Evolutionary conservation across 2,113 vertebrate species (phyloP), one percentile per base, ranked within the genome.

Genomic region (Progne subis): DNA sequence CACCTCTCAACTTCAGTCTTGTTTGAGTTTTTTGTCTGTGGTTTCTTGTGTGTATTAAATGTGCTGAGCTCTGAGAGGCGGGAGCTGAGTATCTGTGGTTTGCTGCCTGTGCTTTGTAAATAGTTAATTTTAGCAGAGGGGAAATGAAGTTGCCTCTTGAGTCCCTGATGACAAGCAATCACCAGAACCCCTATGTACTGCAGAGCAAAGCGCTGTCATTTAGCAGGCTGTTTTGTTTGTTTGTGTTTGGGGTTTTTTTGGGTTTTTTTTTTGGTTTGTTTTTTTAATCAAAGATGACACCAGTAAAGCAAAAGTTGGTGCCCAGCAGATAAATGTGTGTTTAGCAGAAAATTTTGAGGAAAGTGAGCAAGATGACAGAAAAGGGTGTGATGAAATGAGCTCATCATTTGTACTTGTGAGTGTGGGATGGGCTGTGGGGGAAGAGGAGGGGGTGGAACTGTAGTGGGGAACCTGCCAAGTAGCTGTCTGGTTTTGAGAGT

Each of bases 311-410:
- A 86, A 72, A 94, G n/a, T 47, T 82, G 14, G 13, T 85, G 53
- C 34, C 39, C 5, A 3, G 52, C 26, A 34, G 76, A 52, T 63
- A 61, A 15, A 92, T 90, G 80, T 94, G 79, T 44, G 92, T 92
- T 92, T 53, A 65, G 49, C 32, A 93, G 68, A 86, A 94, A 80
- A 46, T 26, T 82, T 49, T 53, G 29, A 84, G 72, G 86, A 82
- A 65, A 60, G 67, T 88, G 20, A 53, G 86, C 43, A 80, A 88
- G 61, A 63, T 95, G 85, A 94, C 63, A 90, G 59, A 92, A 88
- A 69, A 92, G 64, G 6, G 9, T 80, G 50, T 94, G 90, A 97
- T 90, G 29, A 90, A 86, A 93, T 93, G 88, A 93, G 46, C 49
- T 96, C 82, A 92, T 88, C 12, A 0, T 55, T 65, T 70, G 32